Conservation (phyloP, 2,888 invertebrate species). For the Magallana nippona region DNA sequence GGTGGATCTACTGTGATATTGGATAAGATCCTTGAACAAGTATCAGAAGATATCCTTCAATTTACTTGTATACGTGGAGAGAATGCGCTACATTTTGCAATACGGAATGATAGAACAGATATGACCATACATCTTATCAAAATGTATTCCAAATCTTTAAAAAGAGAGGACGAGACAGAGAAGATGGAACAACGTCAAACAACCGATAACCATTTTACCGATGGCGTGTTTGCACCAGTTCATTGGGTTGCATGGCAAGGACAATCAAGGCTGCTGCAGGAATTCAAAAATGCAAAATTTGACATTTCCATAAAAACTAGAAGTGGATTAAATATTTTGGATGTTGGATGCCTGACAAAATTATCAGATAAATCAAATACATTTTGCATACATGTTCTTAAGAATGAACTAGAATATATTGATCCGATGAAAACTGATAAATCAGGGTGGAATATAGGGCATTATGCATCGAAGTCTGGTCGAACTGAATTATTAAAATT, state of each 20-base stretch:
- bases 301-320: background rate
- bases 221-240: background rate
- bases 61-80: background rate
- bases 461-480: background rate
- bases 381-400: background rate
- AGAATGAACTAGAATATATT: background rate
- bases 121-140: background rate
- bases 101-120: background rate
- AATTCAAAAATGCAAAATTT: background rate
- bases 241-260: slow-evolving; percentile 3
- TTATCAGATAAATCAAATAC: background rate
- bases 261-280: background rate
- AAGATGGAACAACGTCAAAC: too few species aligned
- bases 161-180: too few species aligned
- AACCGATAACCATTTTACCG: background rate
- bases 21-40: background rate
- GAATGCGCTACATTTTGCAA: background rate
- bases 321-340: background rate
- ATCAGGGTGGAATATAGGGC: background rate
- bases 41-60: background rate
- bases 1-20: background rate
- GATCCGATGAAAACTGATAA: background rate
- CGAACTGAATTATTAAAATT: background rate
- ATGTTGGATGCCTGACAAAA: background rate
- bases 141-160: background rate